phyloP scores from a whole-genome alignment of 2,888 invertebrate species.

The Leucophenga montana region DNA sequence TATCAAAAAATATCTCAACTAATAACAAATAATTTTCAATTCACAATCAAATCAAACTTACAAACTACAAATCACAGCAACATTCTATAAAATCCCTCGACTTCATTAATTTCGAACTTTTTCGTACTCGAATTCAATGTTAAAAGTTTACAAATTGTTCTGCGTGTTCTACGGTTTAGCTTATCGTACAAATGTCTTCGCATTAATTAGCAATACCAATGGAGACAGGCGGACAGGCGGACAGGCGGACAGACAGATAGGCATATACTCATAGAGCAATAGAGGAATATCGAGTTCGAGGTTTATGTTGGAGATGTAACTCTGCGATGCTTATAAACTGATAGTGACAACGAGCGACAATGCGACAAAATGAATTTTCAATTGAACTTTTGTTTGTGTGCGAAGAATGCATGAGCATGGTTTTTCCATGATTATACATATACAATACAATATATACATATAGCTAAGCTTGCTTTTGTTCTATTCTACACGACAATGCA shows the following conservation, averaged over 20 bases:
- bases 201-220: slow-evolving; percentile 1
- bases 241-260: too few species aligned
- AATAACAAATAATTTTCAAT: too few species aligned
- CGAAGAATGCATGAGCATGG: background rate
- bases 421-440: background rate
- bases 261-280: too few species aligned
- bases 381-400: slow-evolving; percentile 19
- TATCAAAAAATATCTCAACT: too few species aligned
- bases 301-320: too few species aligned
- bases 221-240: background rate
- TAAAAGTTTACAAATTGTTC: slow-evolving; percentile 18
- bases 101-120: background rate
- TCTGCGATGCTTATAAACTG: background rate
- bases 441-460: background rate
- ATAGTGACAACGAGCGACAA: background rate
- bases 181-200: slow-evolving; percentile 4
- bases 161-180: slow-evolving; percentile 12
- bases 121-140: background rate
- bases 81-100: background rate
- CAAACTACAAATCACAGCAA: background rate
- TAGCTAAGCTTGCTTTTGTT: background rate
- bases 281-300: too few species aligned
- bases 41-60: background rate
- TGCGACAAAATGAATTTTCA: slow-evolving; percentile 14
- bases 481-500: background rate